Conservation (phyloP, 2,797 vertebrate genomes). For the Myiotriccus ornatus region DNA sequence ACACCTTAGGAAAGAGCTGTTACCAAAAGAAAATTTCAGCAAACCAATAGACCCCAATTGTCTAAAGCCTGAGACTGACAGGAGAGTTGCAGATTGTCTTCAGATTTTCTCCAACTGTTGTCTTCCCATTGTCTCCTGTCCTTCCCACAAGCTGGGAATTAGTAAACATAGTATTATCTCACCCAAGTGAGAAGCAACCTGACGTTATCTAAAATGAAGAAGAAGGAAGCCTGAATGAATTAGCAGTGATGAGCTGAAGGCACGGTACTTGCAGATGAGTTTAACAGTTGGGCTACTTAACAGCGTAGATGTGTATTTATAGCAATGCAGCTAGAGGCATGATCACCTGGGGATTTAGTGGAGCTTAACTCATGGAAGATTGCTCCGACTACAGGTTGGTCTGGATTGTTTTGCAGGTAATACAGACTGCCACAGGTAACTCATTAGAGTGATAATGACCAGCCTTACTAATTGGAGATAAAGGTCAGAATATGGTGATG, state of each 20-base stretch:
- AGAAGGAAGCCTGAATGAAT: neutral
- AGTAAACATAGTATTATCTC: conserved; percentile 6
- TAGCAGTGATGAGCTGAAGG: conserved; percentile 26
- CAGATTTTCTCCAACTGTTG: neutral
- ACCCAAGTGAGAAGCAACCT: conserved; percentile 1
- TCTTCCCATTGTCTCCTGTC: neutral
- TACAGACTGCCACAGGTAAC: neutral
- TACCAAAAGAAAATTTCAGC: neutral
- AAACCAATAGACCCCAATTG: neutral
- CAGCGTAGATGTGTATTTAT: conserved; percentile 10
- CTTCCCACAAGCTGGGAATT: neutral
- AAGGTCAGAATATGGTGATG: neutral
- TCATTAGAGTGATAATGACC: conserved; percentile 5
- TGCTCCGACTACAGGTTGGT: conserved; percentile 19
- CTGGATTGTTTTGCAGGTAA: conserved; percentile 35
- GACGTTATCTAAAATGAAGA: conserved; percentile 42
- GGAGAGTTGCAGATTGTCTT: neutral
- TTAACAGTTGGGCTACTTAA: conserved; percentile 53
- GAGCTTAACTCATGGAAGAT: conserved; percentile 20
- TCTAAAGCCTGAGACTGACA: neutral
- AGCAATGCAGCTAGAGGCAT: conserved; percentile 30
- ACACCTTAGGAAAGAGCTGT: neutral
- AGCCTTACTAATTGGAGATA: neutral
- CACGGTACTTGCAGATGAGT: conserved; percentile 35
- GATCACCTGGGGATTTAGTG: neutral